Conservation (phyloP, 2,113 vertebrate genomes). For the Tetrax tetrax region DNA sequence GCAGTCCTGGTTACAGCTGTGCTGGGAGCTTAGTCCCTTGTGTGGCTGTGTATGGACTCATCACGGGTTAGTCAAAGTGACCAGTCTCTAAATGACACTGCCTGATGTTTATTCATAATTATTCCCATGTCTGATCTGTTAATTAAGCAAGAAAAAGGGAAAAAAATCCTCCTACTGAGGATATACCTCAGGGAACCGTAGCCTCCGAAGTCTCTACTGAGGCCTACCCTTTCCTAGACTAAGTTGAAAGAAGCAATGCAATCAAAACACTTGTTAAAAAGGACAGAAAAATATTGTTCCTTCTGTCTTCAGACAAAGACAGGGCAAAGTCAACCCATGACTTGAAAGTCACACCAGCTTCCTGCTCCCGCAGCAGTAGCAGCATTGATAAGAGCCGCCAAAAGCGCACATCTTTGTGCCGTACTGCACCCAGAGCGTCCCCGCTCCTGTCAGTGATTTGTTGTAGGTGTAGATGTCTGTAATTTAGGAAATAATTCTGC, state of each 20-base stretch:
- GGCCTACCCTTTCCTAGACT: background rate
- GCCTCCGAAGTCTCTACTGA: background rate
- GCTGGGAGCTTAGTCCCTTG: background rate
- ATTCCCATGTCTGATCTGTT: background rate
- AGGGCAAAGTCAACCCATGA: background rate
- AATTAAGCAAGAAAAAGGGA: constrained; percentile 5
- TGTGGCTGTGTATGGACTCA: background rate
- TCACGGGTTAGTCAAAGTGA: background rate
- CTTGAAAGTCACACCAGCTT: background rate
- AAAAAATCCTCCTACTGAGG: background rate
- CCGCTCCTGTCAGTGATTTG: background rate
- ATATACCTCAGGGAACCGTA: background rate
- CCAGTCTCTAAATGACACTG: background rate
- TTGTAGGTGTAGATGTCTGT: background rate
- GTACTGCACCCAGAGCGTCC: background rate
- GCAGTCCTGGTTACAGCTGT: background rate
- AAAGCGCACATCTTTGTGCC: background rate
- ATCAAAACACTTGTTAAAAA: background rate
- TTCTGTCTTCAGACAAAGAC: background rate
- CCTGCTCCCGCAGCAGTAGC: background rate
- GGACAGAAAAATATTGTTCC: background rate
- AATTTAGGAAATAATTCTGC: constrained; percentile 37
- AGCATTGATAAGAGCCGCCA: background rate
- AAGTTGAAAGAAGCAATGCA: background rate
- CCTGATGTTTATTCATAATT: constrained; percentile 47